Evolutionary conservation across 2,797 vertebrate species (phyloP).

Genomic region (Manis crassicaudata): DNA sequence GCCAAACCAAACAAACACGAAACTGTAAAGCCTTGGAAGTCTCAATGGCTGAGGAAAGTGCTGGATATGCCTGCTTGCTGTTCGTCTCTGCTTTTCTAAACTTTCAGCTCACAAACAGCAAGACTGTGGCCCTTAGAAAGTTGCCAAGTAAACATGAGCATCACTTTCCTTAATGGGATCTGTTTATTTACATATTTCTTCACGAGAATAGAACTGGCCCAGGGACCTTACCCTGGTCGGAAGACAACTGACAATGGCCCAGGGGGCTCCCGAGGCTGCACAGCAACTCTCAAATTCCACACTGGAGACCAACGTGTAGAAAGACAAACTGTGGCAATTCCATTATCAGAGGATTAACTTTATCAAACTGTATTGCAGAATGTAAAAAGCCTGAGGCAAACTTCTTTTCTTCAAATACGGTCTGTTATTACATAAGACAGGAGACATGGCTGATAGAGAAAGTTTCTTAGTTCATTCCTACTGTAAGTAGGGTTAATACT

Average conservation of each 20-base stretch:
- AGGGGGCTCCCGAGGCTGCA: not conserved
- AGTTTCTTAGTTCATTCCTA: not conserved
- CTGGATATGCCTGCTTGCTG: not conserved
- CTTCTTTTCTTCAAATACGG: not conserved
- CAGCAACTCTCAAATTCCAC: not conserved
- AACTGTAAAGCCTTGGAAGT: not conserved
- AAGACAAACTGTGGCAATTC: not conserved
- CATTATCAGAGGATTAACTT: not conserved
- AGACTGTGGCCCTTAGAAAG: not conserved
- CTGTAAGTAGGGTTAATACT: not conserved
- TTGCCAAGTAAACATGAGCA: not conserved
- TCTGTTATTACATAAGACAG: not conserved
- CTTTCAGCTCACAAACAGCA: too few relatives aligned
- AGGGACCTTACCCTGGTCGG: not conserved
- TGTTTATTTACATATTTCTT: not conserved
- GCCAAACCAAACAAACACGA: not conserved
- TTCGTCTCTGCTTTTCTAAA: not conserved
- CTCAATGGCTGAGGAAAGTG: not conserved
- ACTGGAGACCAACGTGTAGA: not conserved
- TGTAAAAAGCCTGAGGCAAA: not conserved
- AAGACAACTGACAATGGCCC: not conserved
- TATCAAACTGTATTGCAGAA: not conserved
- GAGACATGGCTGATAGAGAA: not conserved
- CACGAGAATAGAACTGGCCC: not conserved
- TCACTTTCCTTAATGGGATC: not conserved